Evolutionary conservation across 2,888 invertebrate genomes (phyloP).

Genomic region (Acrocera orbiculus): DNA sequence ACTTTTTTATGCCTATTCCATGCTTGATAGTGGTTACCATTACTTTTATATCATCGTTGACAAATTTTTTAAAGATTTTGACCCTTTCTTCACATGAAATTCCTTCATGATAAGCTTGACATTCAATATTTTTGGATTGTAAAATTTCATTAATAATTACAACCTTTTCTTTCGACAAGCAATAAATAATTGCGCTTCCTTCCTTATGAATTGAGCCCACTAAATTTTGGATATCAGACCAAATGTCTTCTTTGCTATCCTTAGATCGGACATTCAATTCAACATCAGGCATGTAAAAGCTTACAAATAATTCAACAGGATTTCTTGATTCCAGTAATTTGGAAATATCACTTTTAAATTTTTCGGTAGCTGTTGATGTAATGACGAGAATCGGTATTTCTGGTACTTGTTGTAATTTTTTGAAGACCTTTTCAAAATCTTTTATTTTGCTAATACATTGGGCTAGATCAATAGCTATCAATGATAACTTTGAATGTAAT

Average conservation of each 20-base stretch:
- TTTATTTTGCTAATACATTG: conserved; percentile 64
- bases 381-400: conserved; percentile 46
- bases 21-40: conserved; percentile 50
- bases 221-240: conserved; percentile 20
- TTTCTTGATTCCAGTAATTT: conserved; percentile 33
- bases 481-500: conserved; percentile 25
- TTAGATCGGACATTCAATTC: conserved; percentile 35
- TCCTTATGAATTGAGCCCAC: conserved; percentile 26
- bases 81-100: conserved; percentile 34
- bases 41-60: conserved; percentile 39
- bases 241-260: conserved; percentile 24
- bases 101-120: conserved; percentile 48
- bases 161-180: conserved; percentile 42
- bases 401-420: conserved; percentile 30
- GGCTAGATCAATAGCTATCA: conserved; percentile 57
- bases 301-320: conserved; percentile 37
- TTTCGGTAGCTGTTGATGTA: conserved; percentile 52
- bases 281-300: conserved; percentile 52
- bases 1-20: conserved; percentile 57
- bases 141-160: conserved; percentile 36
- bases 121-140: conserved; percentile 28
- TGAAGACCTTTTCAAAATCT: conserved; percentile 45
- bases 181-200: conserved; percentile 54
- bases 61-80: conserved; percentile 41
- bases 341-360: conserved; percentile 44